Base-by-base conservation (phyloP, 2,113 vertebrate genomes). In the Nerophis lumbriciformis region DNA sequence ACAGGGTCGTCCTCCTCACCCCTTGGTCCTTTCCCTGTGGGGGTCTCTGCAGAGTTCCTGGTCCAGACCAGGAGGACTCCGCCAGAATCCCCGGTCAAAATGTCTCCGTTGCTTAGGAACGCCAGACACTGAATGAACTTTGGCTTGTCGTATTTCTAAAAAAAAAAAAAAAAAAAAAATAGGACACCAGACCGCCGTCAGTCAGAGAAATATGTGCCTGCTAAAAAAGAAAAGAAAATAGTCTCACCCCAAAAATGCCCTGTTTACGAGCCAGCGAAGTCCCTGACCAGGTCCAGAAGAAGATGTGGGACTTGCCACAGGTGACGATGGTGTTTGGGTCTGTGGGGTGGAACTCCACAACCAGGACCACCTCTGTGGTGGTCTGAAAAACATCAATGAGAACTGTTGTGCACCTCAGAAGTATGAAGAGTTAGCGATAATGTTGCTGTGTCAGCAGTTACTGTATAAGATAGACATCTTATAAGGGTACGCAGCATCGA, bases 231-330 rank as follows among this genome's bases (percentile, higher is more conserved):
- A 28, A 28, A 28, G 0, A 0, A 28, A 28, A 28, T 28, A 28
- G 2, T 28, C 35, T 38, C 21, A 99, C 97, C 90, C 97, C 97
- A 83, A 99, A 98, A 81, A 99, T 95, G 54, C 96, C 97, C 76
- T 98, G 96, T 86, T 99, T 99, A 51, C 94, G 93, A 59, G 93
- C 92, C 80, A 99, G 89, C 0, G 94, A 94, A 81, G 87, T 94
- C 53, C 95, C 93, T 9, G 69, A 92, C 97, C 97, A 99, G 53
- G 94, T 95, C 97, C 97, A 98, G 88, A 99, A 98, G 90, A 99
- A 98, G 79, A 98, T 95, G 88, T 99, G 97, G 58, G 95, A 97
- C 88, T 98, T 99, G n/a, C 97, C 97, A 68, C 94, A 97, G 9
- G 97, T 99, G 77, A 99, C 93, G 48, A 99, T 96, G 63, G 92